phyloP scores from a whole-genome alignment of 2,113 vertebrate species.

The Zapus hudsonius region DNA sequence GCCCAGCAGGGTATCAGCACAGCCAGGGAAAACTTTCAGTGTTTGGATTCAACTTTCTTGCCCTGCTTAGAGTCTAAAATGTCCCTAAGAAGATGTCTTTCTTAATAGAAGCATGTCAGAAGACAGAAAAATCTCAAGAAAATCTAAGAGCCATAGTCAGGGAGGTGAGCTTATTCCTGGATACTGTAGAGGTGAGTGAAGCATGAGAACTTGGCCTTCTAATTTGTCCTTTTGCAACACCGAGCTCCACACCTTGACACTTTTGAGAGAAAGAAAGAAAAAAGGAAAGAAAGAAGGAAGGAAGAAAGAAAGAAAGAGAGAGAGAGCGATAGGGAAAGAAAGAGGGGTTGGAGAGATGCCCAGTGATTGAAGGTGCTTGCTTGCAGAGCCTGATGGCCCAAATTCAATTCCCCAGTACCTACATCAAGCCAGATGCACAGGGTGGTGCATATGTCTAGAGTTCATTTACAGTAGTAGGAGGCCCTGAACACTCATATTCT shows the following conservation, averaged over 20 bases:
- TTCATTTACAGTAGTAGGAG: too few relatives aligned
- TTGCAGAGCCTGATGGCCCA: too few relatives aligned
- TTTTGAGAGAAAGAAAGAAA: neutral
- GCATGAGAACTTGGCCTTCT: neutral
- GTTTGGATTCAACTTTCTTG: constrained; percentile 8
- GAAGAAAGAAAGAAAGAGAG: too few relatives aligned
- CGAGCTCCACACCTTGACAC: neutral
- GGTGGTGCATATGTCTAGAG: too few relatives aligned
- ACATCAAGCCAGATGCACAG: too few relatives aligned
- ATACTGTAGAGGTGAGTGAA: neutral
- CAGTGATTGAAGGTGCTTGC: too few relatives aligned
- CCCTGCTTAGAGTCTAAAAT: neutral
- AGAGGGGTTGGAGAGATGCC: too few relatives aligned
- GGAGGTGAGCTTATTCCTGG: neutral
- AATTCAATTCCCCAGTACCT: too few relatives aligned
- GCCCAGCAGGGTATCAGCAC: neutral
- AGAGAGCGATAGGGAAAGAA: too few relatives aligned
- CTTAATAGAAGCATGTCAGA: neutral
- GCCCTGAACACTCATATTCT: too few relatives aligned
- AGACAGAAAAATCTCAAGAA: constrained; percentile 48
- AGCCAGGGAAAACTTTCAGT: neutral
- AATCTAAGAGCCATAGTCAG: neutral
- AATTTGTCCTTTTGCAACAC: neutral
- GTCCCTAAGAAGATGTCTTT: constrained; percentile 4
- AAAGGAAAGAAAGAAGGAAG: too few relatives aligned